phyloP scores from a whole-genome alignment of 1,140 invertebrate genomes.

The Homarus americanus region DNA sequence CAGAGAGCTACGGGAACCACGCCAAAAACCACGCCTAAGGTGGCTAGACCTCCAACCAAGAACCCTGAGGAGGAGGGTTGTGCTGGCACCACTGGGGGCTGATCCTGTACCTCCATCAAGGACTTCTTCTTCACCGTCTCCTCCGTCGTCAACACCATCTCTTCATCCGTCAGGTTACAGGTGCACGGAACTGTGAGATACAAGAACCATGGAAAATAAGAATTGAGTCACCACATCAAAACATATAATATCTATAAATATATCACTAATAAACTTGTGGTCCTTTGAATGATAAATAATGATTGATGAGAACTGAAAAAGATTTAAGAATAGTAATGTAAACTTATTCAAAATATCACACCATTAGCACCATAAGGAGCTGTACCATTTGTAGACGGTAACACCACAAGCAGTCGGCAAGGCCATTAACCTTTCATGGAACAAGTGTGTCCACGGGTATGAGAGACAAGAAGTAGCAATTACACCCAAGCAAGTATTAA shows the following conservation, averaged over 20 bases:
- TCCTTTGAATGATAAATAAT: too few relatives aligned
- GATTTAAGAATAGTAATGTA: too few relatives aligned
- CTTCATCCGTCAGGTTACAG: slow-evolving; percentile 62
- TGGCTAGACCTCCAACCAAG: slow-evolving; percentile 62
- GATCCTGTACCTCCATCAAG: slow-evolving; percentile 60
- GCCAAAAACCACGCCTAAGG: slow-evolving; percentile 69
- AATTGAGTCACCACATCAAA: slow-evolving; percentile 73
- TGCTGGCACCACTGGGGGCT: slow-evolving; percentile 63
- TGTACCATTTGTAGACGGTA: too few relatives aligned
- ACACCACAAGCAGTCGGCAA: too few relatives aligned
- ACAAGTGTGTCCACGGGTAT: too few relatives aligned
- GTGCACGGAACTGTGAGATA: slow-evolving; percentile 75
- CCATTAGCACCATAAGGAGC: too few relatives aligned
- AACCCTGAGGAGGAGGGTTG: slow-evolving; percentile 57
- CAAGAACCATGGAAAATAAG: slow-evolving; percentile 62
- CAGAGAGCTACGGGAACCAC: slow-evolving; percentile 69
- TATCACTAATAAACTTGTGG: too few relatives aligned
- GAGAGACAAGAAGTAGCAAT: too few relatives aligned
- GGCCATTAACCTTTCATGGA: too few relatives aligned
- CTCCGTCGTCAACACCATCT: slow-evolving; percentile 76
- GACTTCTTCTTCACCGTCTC: slow-evolving; percentile 81
- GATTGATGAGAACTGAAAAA: too few relatives aligned
- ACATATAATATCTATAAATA: slow-evolving; percentile 72
- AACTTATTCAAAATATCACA: too few relatives aligned
- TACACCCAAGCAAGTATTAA: too few relatives aligned